Percentiles rank a stretch among this genome's conserved stretches.
Evolutionary conservation across 2,797 vertebrate species (phyloP).

Genomic region (Erpetoichthys calabaricus): DNA sequence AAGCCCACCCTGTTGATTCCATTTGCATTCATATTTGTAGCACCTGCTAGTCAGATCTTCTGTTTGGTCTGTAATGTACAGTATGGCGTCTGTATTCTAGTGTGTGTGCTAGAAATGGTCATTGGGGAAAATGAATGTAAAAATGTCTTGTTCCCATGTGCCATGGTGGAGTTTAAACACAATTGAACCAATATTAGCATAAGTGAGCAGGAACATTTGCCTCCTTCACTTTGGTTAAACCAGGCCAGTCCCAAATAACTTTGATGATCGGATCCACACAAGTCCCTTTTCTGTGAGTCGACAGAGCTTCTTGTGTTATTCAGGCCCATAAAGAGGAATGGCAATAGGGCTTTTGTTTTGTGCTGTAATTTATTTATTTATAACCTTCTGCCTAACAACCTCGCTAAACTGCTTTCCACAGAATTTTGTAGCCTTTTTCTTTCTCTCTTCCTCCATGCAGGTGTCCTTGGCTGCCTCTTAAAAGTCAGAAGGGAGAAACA

Average conservation of each 20-base stretch:
- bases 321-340: constrained; percentile 1
- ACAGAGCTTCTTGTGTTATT: constrained; percentile 1
- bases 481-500: constrained; percentile 17
- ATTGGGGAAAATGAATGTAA: too few species aligned
- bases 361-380: constrained; percentile 2
- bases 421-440: not conserved
- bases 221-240: not conserved
- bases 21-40: too few species aligned
- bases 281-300: not conserved
- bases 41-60: too few species aligned
- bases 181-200: too few species aligned
- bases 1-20: too few species aligned
- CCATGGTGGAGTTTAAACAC: too few species aligned
- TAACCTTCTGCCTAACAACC: not conserved
- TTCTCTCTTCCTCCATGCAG: constrained; percentile 34
- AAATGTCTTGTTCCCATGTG: too few species aligned
- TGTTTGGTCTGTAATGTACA: too few species aligned
- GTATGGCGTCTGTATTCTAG: too few species aligned
- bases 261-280: not conserved
- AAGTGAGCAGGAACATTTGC: too few species aligned
- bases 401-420: not conserved
- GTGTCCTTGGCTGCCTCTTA: constrained; percentile 40
- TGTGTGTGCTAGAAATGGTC: too few species aligned
- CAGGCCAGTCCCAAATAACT: not conserved
- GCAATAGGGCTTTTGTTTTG: not conserved